Conservation (phyloP, 2,888 invertebrate species). For the Monoplex corrugatus region DNA sequence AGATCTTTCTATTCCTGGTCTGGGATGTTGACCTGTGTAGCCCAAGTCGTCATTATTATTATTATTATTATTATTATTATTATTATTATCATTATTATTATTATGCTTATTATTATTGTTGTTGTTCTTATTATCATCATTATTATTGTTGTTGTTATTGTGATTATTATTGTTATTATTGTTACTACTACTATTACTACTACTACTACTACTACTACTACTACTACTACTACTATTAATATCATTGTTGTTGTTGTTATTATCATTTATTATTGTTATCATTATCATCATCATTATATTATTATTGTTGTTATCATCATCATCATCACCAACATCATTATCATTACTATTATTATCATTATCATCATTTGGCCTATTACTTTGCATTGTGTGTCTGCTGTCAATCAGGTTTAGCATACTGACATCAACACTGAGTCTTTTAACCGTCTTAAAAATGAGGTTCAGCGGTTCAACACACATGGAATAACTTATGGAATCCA, state of each 20-base stretch:
- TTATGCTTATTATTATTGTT: background rate
- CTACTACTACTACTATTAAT: background rate
- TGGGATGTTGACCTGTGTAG: background rate
- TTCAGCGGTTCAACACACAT: too few species aligned
- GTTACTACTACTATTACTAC: background rate
- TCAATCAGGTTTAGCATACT: background rate
- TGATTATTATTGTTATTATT: background rate
- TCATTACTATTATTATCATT: background rate
- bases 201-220: background rate
- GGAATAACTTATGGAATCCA: too few species aligned
- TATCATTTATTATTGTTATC: background rate
- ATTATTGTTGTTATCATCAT: background rate
- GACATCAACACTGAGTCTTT: background rate
- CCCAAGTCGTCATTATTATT: background rate
- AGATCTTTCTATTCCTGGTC: background rate
- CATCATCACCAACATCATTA: background rate
- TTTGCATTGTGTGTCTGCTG: too few species aligned
- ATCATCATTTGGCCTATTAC: background rate
- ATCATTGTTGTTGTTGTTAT: background rate
- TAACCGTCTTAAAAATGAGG: background rate
- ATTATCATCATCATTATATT: background rate
- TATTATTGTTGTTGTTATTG: too few species aligned
- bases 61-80: too few species aligned
- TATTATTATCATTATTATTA: background rate
- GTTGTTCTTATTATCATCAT: too few species aligned